Percentiles rank a stretch among this genome's conserved stretches.
phyloP scores from a whole-genome alignment of 1,140 invertebrate species.

The Scaptomyza graminum region DNA sequence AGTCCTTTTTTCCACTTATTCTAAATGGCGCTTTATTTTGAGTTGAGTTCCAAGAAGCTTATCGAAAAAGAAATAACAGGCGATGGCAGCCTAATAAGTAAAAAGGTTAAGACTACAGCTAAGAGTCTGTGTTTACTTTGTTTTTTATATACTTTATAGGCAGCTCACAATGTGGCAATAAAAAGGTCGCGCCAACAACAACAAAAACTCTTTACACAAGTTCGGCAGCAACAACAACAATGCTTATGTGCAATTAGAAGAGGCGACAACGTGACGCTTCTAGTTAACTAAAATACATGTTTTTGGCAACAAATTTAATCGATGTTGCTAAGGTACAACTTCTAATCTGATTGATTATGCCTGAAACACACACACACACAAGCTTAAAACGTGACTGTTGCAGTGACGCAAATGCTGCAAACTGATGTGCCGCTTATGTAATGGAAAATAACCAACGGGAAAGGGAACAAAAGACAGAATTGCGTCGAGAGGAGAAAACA shows the following conservation, averaged over 20 bases:
- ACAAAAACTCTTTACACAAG: conserved; percentile 2
- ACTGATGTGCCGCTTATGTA: conserved; percentile 50
- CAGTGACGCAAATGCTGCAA: conserved; percentile 68
- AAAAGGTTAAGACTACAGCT: conserved; percentile 23
- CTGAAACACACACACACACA: conserved; percentile 2
- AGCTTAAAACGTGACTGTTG: not conserved
- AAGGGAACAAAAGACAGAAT: conserved; percentile 38
- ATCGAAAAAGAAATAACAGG: conserved; percentile 35
- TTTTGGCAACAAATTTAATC: not conserved
- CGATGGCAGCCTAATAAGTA: not conserved
- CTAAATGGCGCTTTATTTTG: not conserved
- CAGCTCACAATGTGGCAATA: not conserved
- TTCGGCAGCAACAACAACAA: not conserved
- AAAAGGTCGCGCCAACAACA: conserved; percentile 43
- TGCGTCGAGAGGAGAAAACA: conserved; percentile 4
- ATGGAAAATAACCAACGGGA: conserved; percentile 62
- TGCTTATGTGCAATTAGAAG: conserved; percentile 7
- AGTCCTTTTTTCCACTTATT: no score
- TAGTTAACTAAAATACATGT: conserved; percentile 27
- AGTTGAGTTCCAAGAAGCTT: conserved; percentile 23
- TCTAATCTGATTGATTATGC: conserved; percentile 47
- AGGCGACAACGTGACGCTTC: conserved; percentile 14
- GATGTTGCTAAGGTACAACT: no score
- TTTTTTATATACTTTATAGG: not conserved
- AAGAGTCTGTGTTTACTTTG: conserved; percentile 1